Base-by-base conservation (phyloP, 2,113 vertebrate species). In the Hemiscyllium ocellatum region DNA sequence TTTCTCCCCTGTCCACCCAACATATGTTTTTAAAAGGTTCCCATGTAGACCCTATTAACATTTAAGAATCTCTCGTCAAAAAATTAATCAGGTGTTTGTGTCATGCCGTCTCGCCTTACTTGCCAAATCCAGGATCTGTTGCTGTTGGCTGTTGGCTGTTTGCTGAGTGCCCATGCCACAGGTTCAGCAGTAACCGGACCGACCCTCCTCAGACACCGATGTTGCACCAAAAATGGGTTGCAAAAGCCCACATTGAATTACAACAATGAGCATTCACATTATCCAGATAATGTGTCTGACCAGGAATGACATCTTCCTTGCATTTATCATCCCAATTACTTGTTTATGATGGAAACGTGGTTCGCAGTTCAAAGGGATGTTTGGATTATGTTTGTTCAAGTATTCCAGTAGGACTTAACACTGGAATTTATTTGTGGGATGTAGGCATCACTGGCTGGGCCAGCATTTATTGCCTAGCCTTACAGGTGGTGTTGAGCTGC, bases 361-460 rank as follows among this genome's bases (percentile, higher is more conserved):
- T 83, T 3, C 42, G 37, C 19, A 42, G 20, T 42, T 83, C 15
- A 20, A 80, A 17, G n/a, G 15, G n/a, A 20, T 33, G 29, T 29
- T 90, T 61, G 33, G 26, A 61, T 61, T 61, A 5, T 26, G 29
- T 29, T 61, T n/a, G 50, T 61, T 33, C 52, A 90, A 90, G 52
- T 94, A 20, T 69, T 66, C 33, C 68, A 94, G 68, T 68, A 42
- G 61, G 90, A 94, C 68, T 94, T 94, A 94, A 66, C 42, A 37
- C 29, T 68, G 33, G 90, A 94, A 17, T 56, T 56, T 56, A 6
- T 56, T 56, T 56, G 56, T 56, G 56, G 56, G 56, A 56, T 56
- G 56, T 56, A 8, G 8, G 5, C 56, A 6, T 56, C 56, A 56
- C 56, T 56, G 56, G 56, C 56, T 56, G 56, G 56, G 56, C 56